phyloP scores from a whole-genome alignment of 2,113 vertebrate genomes.

The Erythrolamprus reginae region DNA sequence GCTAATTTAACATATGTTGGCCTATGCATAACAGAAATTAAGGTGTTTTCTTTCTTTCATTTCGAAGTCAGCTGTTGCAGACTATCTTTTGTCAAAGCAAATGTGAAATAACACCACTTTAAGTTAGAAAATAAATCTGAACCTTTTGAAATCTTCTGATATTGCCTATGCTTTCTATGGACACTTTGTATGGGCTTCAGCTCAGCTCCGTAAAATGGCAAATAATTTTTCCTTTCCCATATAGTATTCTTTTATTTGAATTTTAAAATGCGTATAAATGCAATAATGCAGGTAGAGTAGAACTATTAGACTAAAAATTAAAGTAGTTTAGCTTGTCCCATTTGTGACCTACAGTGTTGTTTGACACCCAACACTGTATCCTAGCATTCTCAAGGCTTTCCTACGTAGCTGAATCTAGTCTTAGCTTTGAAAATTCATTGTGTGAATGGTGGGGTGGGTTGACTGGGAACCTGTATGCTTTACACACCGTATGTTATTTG shows the following conservation, averaged over 20 bases:
- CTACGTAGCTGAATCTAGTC: constrained; percentile 66
- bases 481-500: constrained; percentile 62
- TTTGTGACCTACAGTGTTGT: constrained; percentile 69
- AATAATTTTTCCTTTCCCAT: constrained; percentile 68
- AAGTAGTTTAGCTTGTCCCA: constrained; percentile 73
- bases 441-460: constrained; percentile 62
- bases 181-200: constrained; percentile 71
- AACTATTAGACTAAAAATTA: constrained; percentile 68
- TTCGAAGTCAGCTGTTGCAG: constrained; percentile 47
- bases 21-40: constrained; percentile 48
- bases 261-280: constrained; percentile 76
- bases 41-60: constrained; percentile 18
- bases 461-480: constrained; percentile 59
- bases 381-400: constrained; percentile 64
- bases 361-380: constrained; percentile 61
- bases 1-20: constrained; percentile 20
- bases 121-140: constrained; percentile 58
- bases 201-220: constrained; percentile 67
- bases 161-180: constrained; percentile 67
- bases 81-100: constrained; percentile 58
- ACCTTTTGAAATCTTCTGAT: constrained; percentile 64
- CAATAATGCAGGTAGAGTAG: constrained; percentile 79
- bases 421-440: constrained; percentile 68
- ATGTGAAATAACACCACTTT: constrained; percentile 62
- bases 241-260: constrained; percentile 66